A percentile compares a stretch with the other conserved stretches of the same genome.
Evolutionary conservation across 1,140 invertebrate genomes (phyloP).

Genomic region (Eueides isabella): DNA sequence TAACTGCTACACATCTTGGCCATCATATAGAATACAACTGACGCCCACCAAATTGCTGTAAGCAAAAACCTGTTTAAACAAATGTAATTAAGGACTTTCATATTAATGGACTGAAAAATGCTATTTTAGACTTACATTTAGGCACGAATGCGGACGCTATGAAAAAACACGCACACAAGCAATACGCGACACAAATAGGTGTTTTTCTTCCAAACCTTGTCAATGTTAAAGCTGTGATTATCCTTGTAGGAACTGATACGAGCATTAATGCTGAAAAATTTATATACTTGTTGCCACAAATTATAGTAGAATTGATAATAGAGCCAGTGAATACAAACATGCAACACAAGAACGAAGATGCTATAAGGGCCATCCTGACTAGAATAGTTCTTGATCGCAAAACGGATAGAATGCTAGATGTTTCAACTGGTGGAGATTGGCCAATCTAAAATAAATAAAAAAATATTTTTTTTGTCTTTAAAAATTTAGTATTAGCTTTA

Average conservation of each 20-base stretch:
- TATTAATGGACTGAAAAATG: background rate
- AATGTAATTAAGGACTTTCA: background rate
- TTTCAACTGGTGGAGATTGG: constrained; percentile 32
- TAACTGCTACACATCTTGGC: constrained; percentile 86
- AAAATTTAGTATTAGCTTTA: background rate
- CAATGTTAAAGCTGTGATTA: constrained; percentile 84
- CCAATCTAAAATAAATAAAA: constrained; percentile 39
- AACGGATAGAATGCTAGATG: constrained; percentile 76
- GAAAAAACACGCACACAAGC: constrained; percentile 82
- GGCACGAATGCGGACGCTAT: constrained; percentile 69
- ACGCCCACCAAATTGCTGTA: constrained; percentile 62
- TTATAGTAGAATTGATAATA: constrained; percentile 85
- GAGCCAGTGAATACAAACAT: constrained; percentile 90
- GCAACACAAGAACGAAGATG: constrained; percentile 86
- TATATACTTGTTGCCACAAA: constrained; percentile 85
- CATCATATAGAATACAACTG: constrained; percentile 80
- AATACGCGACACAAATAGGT: constrained; percentile 83
- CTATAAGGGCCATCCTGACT: constrained; percentile 84
- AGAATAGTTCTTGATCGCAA: constrained; percentile 84
- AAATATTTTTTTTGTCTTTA: background rate
- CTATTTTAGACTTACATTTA: constrained; percentile 60
- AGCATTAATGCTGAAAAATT: constrained; percentile 83
- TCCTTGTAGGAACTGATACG: constrained; percentile 83
- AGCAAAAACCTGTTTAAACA: background rate
- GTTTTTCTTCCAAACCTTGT: constrained; percentile 85